Base-by-base conservation (phyloP, 2,113 vertebrate species). In the Hepsetus odoe region DNA sequence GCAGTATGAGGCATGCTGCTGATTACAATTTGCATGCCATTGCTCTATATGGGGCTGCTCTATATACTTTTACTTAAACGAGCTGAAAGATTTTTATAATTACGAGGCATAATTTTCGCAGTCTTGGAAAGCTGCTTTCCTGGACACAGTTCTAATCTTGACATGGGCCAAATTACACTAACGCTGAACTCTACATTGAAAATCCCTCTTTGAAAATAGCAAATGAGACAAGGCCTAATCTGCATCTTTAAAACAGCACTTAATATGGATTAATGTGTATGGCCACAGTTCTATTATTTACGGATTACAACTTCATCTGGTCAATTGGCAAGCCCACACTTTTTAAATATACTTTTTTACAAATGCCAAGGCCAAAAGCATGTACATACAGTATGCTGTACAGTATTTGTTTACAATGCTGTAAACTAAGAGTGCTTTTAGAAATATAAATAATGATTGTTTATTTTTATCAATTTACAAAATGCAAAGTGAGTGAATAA, bases 51-150 rank as follows among this genome's bases (percentile, higher is more conserved):
- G 6, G n/a, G n/a, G n/a, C 46, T 71, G n/a, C 53, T 55, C 20
- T n/a, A n/a, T n/a, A n/a, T n/a, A n/a, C n/a, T n/a, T n/a, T n/a
- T n/a, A n/a, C n/a, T 32, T 46, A 71, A 66, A 56, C 24, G 24
- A 68, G 46, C 33, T 71, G 3, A 18, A 46, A 62, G 26, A 33
- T 72, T 62, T 28, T 72, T 20, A 32, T 68, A 67, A 67, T 59
- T 67, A 77, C n/a, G 53, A 18, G 58, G 55, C 26, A 18, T 59
- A 35, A 62, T 49, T 28, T 74, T n/a, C 10, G 16, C 5, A 20
- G 40, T 71, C 46, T 66, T 28, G 13, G 11, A 38, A 20, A 33
- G 9, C 61, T 12, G 32, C 61, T 65, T 35, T 49, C 40, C 42
- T 51, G 58, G 30, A 51, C 42, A 64, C 30, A 38, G 61, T 38